These are phyloP conservation scores for Anolis apletophallus DNA, from an alignment of 2,797 vertebrate genomes.

Conservation along the genomic window DNA sequence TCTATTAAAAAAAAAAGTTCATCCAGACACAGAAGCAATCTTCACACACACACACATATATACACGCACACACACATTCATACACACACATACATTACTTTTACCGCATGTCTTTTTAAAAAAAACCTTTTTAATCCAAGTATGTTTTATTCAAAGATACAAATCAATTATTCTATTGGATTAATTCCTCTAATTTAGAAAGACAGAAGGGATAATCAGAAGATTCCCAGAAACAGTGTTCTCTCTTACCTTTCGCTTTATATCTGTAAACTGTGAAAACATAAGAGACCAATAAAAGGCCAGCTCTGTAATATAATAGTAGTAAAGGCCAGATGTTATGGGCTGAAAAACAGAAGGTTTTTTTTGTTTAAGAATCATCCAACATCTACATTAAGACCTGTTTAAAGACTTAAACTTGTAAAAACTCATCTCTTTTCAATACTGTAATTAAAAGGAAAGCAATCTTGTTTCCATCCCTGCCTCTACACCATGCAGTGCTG, in stretches of 20 bases:
- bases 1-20: not conserved
- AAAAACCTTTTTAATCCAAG: conserved; percentile 19
- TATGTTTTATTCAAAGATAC: conserved; percentile 20
- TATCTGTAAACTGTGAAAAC: conserved; percentile 98
- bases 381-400: conserved; percentile 14
- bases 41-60: no score
- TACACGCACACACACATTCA: not conserved
- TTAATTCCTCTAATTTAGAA: conserved; percentile 30
- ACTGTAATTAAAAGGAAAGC: not conserved
- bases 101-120: conserved; percentile 16
- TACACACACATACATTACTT: not conserved
- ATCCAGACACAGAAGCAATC: not conserved
- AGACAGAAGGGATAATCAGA: conserved; percentile 42
- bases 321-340: conserved; percentile 88
- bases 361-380: conserved; percentile 50
- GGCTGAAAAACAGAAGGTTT: conserved; percentile 78
- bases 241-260: conserved; percentile 94
- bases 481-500: not conserved
- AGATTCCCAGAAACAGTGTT: not conserved
- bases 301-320: conserved; percentile 92
- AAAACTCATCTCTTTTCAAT: not conserved
- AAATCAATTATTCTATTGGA: conserved; percentile 42
- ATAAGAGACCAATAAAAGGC: conserved; percentile 97
- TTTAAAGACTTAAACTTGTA: not conserved
- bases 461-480: no score